Conservation (phyloP, 1,140 invertebrate species). For the Reticulitermes speratus region DNA sequence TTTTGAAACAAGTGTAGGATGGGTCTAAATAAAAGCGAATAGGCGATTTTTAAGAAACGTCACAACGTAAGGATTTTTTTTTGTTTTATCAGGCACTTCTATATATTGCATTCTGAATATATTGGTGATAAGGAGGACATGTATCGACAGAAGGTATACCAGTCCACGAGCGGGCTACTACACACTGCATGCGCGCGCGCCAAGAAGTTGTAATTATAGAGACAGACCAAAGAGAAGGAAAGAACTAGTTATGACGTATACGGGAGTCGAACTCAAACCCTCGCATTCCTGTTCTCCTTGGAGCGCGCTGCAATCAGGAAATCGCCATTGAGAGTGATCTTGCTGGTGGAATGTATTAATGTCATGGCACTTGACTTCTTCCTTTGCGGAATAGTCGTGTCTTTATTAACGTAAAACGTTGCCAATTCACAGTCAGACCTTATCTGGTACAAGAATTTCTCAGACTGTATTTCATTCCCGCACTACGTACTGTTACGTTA, state of each 20-base stretch:
- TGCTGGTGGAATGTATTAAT: too few relatives aligned
- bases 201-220: not conserved
- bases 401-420: not conserved
- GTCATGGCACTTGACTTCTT: too few relatives aligned
- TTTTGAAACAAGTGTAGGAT: too few relatives aligned
- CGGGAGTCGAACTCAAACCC: conserved; percentile 12
- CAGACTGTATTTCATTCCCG: too few relatives aligned
- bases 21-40: too few relatives aligned
- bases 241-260: conserved; percentile 7
- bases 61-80: not conserved
- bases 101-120: conserved; percentile 17
- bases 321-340: not conserved
- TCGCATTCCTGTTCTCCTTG: conserved; percentile 9
- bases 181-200: not conserved
- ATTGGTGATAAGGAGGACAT: not conserved
- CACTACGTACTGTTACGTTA: too few relatives aligned
- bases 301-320: not conserved
- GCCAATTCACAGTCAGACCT: not conserved
- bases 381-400: too few relatives aligned
- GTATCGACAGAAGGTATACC: not conserved
- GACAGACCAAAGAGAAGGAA: not conserved
- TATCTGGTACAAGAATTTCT: not conserved
- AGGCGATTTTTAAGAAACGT: too few relatives aligned
- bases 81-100: not conserved
- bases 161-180: not conserved